Evolutionary conservation across 2,797 vertebrate genomes (phyloP).

Genomic region (Enteromius treurensis): DNA sequence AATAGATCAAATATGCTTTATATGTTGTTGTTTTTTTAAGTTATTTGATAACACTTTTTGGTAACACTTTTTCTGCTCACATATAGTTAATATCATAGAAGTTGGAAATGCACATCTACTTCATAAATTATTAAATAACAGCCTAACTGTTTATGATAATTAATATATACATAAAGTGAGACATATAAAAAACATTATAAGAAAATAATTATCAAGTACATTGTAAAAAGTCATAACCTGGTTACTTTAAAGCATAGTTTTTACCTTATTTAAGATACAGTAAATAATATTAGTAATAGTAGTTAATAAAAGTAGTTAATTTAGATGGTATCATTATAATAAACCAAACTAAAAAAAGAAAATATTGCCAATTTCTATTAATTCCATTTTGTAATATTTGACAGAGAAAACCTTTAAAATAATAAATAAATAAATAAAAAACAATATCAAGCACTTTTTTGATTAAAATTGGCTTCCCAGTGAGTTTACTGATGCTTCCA

Average conservation of each 20-base stretch:
- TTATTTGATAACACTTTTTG: background rate
- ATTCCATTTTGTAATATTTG: background rate
- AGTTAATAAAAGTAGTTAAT: background rate
- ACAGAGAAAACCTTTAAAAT: background rate
- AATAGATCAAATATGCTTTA: background rate
- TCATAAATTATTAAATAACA: background rate
- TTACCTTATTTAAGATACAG: background rate
- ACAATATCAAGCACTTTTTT: background rate
- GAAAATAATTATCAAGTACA: background rate
- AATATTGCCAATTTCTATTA: background rate
- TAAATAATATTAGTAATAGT: background rate
- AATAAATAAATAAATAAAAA: background rate
- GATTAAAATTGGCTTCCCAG: background rate
- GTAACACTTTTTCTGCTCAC: background rate
- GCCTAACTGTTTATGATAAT: background rate
- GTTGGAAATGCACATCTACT: background rate
- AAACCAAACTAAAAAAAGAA: background rate
- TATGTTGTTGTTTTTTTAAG: background rate
- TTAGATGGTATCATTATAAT: background rate
- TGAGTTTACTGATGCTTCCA: slow-evolving; percentile 16
- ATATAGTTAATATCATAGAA: background rate
- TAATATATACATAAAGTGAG: background rate
- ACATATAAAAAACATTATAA: background rate
- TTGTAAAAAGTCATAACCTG: background rate
- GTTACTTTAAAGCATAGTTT: background rate